phyloP scores from a whole-genome alignment of 2,888 invertebrate species.

The Clitarchus hookeri region DNA sequence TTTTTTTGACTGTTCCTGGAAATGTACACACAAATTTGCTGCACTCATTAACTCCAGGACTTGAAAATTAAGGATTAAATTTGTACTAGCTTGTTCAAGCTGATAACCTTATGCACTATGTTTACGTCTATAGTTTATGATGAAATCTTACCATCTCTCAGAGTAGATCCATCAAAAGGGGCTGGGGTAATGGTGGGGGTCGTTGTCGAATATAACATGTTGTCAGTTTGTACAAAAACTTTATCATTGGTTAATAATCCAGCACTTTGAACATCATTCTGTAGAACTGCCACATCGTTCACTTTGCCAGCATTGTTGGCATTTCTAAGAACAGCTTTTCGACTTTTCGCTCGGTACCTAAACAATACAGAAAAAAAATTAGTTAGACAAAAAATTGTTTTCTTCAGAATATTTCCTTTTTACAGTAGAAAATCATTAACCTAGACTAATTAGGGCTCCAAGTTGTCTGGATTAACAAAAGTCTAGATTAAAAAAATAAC shows the following conservation, averaged over 20 bases:
- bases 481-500: too few relatives aligned
- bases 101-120: background rate
- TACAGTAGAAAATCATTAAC: too few relatives aligned
- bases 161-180: slow-evolving; percentile 48
- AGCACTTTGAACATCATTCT: slow-evolving; percentile 31
- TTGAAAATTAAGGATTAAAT: too few relatives aligned
- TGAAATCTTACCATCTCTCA: slow-evolving; percentile 50
- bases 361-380: background rate
- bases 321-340: slow-evolving; percentile 58
- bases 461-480: too few relatives aligned
- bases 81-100: too few relatives aligned
- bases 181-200: slow-evolving; percentile 49
- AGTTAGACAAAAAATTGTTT: too few relatives aligned
- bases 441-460: too few relatives aligned
- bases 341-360: slow-evolving; percentile 67
- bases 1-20: too few relatives aligned
- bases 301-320: slow-evolving; percentile 32
- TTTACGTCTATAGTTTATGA: background rate
- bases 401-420: too few relatives aligned
- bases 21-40: too few relatives aligned
- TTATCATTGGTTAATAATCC: slow-evolving; percentile 46
- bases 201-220: slow-evolving; percentile 50
- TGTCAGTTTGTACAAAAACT: slow-evolving; percentile 52
- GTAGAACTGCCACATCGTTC: slow-evolving; percentile 17
- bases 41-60: too few relatives aligned